Conservation (phyloP, 2,888 invertebrate genomes). For the Zaprionus bogoriensis region DNA sequence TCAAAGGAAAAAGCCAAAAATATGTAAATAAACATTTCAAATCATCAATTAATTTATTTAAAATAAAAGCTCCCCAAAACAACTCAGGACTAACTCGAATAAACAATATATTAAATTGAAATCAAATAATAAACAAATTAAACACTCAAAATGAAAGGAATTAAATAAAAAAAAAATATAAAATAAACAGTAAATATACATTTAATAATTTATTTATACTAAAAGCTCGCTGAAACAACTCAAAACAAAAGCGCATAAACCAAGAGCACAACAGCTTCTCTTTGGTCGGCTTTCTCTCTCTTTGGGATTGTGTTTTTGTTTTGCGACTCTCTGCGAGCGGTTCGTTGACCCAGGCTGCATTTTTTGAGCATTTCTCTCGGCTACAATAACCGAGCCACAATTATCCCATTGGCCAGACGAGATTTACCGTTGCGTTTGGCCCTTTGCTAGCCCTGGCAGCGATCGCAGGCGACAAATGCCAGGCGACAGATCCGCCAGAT, state of each 20-base stretch:
- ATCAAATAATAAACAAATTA: neutral
- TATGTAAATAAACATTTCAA: no score
- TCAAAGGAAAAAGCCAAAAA: no score
- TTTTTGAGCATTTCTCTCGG: conserved; percentile 40
- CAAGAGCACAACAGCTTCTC: neutral
- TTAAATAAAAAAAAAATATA: no score
- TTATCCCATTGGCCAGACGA: conserved; percentile 38
- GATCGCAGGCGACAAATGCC: conserved; percentile 13
- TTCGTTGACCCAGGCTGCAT: conserved; percentile 65
- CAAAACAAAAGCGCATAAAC: neutral
- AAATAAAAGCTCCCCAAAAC: no score
- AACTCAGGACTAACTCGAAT: no score
- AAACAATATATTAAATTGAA: no score
- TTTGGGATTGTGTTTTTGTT: conserved; percentile 42
- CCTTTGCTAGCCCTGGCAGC: no score
- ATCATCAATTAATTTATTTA: no score
- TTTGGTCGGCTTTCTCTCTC: conserved; percentile 9
- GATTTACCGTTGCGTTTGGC: conserved; percentile 47
- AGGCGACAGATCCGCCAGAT: conserved; percentile 7
- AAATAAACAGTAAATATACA: no score
- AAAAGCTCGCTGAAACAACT: no score
- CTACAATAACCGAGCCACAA: conserved; percentile 34
- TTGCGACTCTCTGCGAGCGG: conserved; percentile 47
- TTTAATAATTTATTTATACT: no score
- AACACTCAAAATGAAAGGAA: neutral